Evolutionary conservation across 2,888 invertebrate species (phyloP), one percentile per base, ranked within the genome.

Genomic region (Trissoscelio sp.): DNA sequence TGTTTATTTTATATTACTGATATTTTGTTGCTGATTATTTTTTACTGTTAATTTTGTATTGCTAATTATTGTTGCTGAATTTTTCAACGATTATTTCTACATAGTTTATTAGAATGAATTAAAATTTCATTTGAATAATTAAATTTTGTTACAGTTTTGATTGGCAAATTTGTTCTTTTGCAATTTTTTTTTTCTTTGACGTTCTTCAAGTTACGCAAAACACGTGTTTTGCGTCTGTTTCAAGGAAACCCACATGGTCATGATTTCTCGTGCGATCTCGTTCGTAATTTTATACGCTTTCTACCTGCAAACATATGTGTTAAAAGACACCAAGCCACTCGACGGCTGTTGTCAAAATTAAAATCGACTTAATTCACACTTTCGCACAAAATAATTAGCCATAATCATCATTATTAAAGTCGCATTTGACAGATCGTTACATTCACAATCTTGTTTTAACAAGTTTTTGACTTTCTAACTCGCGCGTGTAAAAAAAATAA

Each of bases 241-340:
- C 70, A 14, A 24, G 57, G 58, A 66, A 72, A 69, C 79, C 66
- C 72, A 69, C 72, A 66, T 66, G 72, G 31, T 78, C 72, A 28
- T 62, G 79, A 74, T 80, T 80, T 80, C 79, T 69, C 73, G 48
- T 44, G 53, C 69, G 60, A 80, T 74, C 74, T 80, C 46, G 34
- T 69, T 74, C 42, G 79, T 51, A 74, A 80, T 75, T 80, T 69
- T 70, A 55, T 62, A 80, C 79, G 79, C 79, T 80, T 80, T 80
- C 79, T 80, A 80, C 62, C 62, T 64, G 42, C 73, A 20, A 34
- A 20, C 69, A 34, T 53, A 18, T 4, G 70, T 24, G 53, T 57
- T 48, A 24, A 75, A 37, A 67, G 48, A 64, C 53, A 58, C 18
- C 57, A 12, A 60, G 22, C 18, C 22, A 14, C 57, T 53, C 28